Base-by-base conservation (phyloP, 1,140 invertebrate genomes). In the Diachasma alloeum region DNA sequence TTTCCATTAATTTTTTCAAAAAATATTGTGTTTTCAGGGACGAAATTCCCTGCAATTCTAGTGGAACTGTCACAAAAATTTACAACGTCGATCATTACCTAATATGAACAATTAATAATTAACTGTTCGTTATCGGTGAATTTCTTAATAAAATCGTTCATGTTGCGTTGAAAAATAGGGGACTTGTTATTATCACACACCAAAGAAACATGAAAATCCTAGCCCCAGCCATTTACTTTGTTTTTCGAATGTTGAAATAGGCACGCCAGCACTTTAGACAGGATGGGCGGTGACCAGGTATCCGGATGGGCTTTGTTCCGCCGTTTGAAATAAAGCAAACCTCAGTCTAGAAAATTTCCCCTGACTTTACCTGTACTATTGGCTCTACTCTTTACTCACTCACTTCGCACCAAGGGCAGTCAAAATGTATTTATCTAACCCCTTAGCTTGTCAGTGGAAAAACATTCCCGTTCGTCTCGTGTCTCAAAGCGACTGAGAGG, bases 231-330 rank as follows among this genome's bases (percentile, higher is more conserved):
- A 39, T 68, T 36, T 37, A 68, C 31, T 36, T 17, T 39, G 26
- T 4, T 68, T 42, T 39, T 17, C 0, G 36, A 36, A 39, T 68
- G 66, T 68, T 37, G 26, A 68, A 39, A 68, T 68, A 72, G 69
- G 42, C 39, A 48, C 53, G 26, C 36, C 56, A 22, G 17, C 15
- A 39, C 31, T 31, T 48, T 36, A 74, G 22, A 70, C 74, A 75
- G 74, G 74, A 75, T 75, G 74, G 74, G 74, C 44, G 74, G 26
- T 69, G 22, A 69, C 67, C 73, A 75, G 74, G 74, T 75, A 75
- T 73, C 53, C 48, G 22, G 42, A 75, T 67, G 42, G 42, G 66
- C 63, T 31, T 74, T 68, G 17, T 42, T 24, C 24, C 17, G 26
- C 19, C 22, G 24, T 15, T 66, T 74, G 36, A 63, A 53, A 44